A percentile compares a stretch with the other conserved stretches of the same genome.
Conservation (phyloP, 2,113 vertebrate genomes). For the Empidonax traillii region DNA sequence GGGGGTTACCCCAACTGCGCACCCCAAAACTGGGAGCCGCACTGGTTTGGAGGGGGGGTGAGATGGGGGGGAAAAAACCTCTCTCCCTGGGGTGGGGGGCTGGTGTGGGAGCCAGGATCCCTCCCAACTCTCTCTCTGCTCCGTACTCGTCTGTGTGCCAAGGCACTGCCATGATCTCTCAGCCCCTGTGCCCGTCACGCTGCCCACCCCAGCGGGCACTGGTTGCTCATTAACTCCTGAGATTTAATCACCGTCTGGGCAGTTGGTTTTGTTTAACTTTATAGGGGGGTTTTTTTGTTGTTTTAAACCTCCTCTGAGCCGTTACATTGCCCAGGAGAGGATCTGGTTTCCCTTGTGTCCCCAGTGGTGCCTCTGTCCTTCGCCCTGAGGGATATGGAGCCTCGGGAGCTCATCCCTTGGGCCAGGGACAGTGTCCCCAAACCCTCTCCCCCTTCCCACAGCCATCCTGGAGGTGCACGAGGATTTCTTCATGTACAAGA, state of each 20-base stretch:
- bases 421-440: not conserved
- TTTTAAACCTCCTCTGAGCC: not conserved
- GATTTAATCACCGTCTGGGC: not conserved
- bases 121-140: not conserved
- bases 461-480: constrained; percentile 97
- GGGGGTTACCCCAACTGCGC: not conserved
- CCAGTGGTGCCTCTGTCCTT: fast-evolving
- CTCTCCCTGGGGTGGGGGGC: not conserved
- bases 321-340: not conserved
- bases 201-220: not conserved
- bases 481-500: constrained; percentile 94
- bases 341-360: not conserved
- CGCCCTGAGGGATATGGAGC: fast-evolving
- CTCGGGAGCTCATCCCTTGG: fast-evolving
- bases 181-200: not conserved
- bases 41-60: fast-evolving
- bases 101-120: fast-evolving
- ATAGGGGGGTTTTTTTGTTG: too few species aligned
- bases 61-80: fast-evolving
- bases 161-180: not conserved
- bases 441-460: constrained; percentile 31
- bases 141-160: not conserved
- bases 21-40: not conserved
- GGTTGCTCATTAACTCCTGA: constrained; percentile 32
- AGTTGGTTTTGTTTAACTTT: not conserved